Conservation (phyloP, 1,140 invertebrate genomes). For the Formica selysi region DNA sequence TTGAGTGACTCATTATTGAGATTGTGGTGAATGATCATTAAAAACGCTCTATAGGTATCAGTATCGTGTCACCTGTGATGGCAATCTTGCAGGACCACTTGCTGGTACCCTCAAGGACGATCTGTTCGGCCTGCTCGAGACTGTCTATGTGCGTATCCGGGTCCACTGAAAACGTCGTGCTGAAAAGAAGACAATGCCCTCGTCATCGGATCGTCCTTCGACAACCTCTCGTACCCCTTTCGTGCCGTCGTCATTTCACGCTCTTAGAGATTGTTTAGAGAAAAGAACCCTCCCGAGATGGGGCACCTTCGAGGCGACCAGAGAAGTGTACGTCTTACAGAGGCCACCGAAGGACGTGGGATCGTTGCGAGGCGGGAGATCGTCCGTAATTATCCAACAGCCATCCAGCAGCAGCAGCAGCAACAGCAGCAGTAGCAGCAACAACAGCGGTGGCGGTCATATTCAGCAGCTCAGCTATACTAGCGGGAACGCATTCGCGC, state of each 20-base stretch:
- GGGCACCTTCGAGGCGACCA: not conserved
- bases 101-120: conserved; percentile 99
- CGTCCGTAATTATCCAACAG: conserved; percentile 55
- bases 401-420: conserved; percentile 47
- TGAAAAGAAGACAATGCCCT: conserved; percentile 87
- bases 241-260: not conserved
- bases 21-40: conserved; percentile 66
- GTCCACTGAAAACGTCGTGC: conserved; percentile 98
- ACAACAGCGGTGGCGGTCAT: conserved; percentile 56
- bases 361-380: conserved; percentile 52
- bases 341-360: conserved; percentile 72
- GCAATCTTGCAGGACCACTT: conserved; percentile 99
- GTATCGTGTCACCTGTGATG: conserved; percentile 94
- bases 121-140: conserved; percentile 98
- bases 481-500: conserved; percentile 54
- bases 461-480: conserved; percentile 61
- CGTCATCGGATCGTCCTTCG: conserved; percentile 78
- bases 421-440: conserved; percentile 55
- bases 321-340: conserved; percentile 54
- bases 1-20: conserved; percentile 50
- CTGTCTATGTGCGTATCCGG: conserved; percentile 99
- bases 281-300: not conserved
- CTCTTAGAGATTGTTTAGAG: not conserved
- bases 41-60: conserved; percentile 72
- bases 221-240: conserved; percentile 71